Evolutionary conservation across 2,113 vertebrate species (phyloP).

Genomic region (Oostethus manadensis): DNA sequence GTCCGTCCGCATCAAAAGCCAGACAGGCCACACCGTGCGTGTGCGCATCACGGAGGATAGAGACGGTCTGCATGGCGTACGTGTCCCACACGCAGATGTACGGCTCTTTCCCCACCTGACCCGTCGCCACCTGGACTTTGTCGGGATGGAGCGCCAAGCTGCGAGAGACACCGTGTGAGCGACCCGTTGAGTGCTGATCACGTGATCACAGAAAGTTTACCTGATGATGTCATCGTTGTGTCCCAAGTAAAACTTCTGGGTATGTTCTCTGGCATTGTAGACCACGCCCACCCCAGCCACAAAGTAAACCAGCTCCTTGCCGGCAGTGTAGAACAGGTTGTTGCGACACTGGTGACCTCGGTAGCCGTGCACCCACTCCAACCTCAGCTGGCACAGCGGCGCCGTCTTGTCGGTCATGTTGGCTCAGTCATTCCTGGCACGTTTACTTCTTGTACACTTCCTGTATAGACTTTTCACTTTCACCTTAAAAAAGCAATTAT

Average conservation of each 20-base stretch:
- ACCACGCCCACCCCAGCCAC: conserved; percentile 97
- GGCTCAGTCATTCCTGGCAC: background rate
- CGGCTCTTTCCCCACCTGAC: conserved; percentile 94
- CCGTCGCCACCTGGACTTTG: conserved; percentile 89
- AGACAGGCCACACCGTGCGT: conserved; percentile 93
- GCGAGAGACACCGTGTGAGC: conserved; percentile 31
- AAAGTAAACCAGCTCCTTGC: conserved; percentile 96
- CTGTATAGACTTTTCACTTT: too few relatives aligned
- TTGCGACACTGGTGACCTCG: conserved; percentile 96
- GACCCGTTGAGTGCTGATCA: too few relatives aligned
- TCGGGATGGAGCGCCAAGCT: conserved; percentile 95
- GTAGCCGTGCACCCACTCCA: conserved; percentile 98
- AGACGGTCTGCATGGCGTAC: conserved; percentile 83
- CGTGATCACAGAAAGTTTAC: conserved; percentile 41
- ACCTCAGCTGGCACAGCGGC: conserved; percentile 86
- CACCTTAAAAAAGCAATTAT: too few relatives aligned
- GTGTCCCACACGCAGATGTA: conserved; percentile 95
- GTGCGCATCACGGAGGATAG: conserved; percentile 91
- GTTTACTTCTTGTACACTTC: too few relatives aligned
- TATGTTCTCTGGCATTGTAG: conserved; percentile 94
- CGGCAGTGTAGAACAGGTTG: conserved; percentile 96
- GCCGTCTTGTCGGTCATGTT: conserved; percentile 92
- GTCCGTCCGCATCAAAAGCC: conserved; percentile 88
- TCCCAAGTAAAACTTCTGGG: conserved; percentile 96
- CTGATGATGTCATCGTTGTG: conserved; percentile 99